A percentile compares a stretch with the other conserved stretches of the same genome.
Conservation (phyloP, 2,888 invertebrate species). For the Pyrrhia umbra region DNA sequence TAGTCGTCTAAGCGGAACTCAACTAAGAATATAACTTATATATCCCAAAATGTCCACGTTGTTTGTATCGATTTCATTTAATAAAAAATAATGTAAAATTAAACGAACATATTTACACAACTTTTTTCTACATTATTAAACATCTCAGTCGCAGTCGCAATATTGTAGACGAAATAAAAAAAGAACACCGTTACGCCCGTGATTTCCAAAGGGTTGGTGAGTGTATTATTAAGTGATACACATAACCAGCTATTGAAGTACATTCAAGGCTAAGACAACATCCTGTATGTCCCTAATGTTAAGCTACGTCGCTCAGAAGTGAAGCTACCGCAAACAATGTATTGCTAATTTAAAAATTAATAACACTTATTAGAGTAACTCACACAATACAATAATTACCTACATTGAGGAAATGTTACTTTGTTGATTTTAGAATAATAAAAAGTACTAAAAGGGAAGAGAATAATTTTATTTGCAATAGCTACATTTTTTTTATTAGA, state of each 20-base stretch:
- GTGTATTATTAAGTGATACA: slow-evolving; percentile 1
- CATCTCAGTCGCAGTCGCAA: too few species aligned
- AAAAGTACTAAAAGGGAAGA: not conserved
- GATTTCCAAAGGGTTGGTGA: slow-evolving; percentile 4
- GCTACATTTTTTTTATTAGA: too few species aligned
- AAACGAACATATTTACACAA: too few species aligned
- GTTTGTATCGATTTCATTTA: too few species aligned
- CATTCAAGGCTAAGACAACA: slow-evolving; percentile 1
- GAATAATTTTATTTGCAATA: too few species aligned
- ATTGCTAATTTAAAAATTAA: not conserved
- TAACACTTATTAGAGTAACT: not conserved
- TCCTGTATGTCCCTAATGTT: slow-evolving; percentile 20
- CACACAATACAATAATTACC: not conserved
- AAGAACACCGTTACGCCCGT: slow-evolving; percentile 1
- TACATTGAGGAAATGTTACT: not conserved
- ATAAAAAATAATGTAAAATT: too few species aligned
- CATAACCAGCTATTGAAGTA: not conserved
- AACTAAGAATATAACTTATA: not conserved
- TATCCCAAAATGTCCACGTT: too few species aligned
- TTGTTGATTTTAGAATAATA: not conserved
- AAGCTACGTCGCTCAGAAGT: not conserved
- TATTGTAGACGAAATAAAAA: not conserved
- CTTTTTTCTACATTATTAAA: too few species aligned
- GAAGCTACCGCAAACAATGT: slow-evolving; percentile 15
- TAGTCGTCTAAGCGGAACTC: not conserved